Conservation (phyloP, 2,113 vertebrate genomes). For the Mormyrus iriodes region DNA sequence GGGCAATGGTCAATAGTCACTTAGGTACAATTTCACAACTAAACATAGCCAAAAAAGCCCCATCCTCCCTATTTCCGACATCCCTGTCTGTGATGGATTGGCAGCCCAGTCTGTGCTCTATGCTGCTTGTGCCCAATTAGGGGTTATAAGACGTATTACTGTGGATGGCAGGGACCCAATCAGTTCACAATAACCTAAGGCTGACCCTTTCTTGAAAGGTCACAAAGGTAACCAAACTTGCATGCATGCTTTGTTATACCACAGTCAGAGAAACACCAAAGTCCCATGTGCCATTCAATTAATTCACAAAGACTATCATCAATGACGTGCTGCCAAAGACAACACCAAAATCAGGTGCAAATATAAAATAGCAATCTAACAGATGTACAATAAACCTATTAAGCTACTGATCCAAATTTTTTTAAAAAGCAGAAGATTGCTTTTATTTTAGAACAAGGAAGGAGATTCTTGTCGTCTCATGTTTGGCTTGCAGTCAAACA, state of each 20-base stretch:
- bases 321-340: background rate
- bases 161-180: background rate
- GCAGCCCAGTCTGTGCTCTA: background rate
- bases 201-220: background rate
- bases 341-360: background rate
- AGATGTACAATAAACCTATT: background rate
- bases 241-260: background rate
- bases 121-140: background rate
- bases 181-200: background rate
- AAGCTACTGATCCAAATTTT: background rate
- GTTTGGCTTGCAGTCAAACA: slow-evolving; percentile 3
- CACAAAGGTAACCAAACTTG: background rate
- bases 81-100: background rate
- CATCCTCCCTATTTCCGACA: background rate
- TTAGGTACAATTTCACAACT: background rate
- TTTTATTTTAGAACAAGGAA: slow-evolving; percentile 5
- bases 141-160: background rate
- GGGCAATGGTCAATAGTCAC: background rate
- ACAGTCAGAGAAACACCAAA: background rate
- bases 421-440: background rate
- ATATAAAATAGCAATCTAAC: background rate
- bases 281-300: background rate
- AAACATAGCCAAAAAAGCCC: background rate
- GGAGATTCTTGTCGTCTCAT: background rate
- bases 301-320: background rate